These are phyloP conservation scores for Leistus spinibarbis DNA, from an alignment of 2,888 invertebrate species.

Conservation along the genomic window DNA sequence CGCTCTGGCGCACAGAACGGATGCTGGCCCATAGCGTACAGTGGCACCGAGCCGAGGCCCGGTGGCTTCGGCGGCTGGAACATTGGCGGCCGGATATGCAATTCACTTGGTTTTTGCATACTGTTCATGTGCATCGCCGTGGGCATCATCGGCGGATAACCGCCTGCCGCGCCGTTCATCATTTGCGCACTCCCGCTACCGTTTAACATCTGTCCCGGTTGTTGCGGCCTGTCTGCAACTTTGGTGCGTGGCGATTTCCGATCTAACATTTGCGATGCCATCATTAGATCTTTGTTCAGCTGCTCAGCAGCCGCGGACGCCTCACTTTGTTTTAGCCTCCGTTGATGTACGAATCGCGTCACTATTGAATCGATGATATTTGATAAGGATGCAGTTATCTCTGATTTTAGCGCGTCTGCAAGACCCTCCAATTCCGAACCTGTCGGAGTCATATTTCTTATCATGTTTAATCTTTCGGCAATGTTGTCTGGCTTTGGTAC, in stretches of 20 bases:
- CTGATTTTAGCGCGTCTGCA: slow-evolving; percentile 89
- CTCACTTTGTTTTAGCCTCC: slow-evolving; percentile 78
- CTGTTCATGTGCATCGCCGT: slow-evolving; percentile 51
- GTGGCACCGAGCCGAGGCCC: slow-evolving; percentile 64
- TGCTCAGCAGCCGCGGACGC: slow-evolving; percentile 84
- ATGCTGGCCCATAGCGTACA: slow-evolving; percentile 63
- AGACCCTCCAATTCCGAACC: slow-evolving; percentile 85
- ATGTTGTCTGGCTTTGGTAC: slow-evolving; percentile 68
- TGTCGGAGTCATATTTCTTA: slow-evolving; percentile 73
- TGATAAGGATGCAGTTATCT: slow-evolving; percentile 83
- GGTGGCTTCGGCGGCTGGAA: slow-evolving; percentile 85
- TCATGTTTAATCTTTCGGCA: slow-evolving; percentile 77
- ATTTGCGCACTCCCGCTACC: slow-evolving; percentile 46
- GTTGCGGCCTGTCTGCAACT: slow-evolving; percentile 66
- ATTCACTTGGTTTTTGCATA: slow-evolving; percentile 57
- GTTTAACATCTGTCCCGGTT: slow-evolving; percentile 61
- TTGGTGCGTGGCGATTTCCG: slow-evolving; percentile 83
- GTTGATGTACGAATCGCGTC: slow-evolving; percentile 82
- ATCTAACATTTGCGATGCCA: slow-evolving; percentile 82
- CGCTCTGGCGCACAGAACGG: slow-evolving; percentile 68
- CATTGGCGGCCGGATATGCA: slow-evolving; percentile 75
- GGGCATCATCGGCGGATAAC: slow-evolving; percentile 63
- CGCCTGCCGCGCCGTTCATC: slow-evolving; percentile 52
- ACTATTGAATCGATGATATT: slow-evolving; percentile 88
- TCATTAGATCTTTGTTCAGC: slow-evolving; percentile 80